A percentile compares a stretch with the other conserved stretches of the same genome.
Conservation (phyloP, 2,113 vertebrate species). For the Puma concolor region DNA sequence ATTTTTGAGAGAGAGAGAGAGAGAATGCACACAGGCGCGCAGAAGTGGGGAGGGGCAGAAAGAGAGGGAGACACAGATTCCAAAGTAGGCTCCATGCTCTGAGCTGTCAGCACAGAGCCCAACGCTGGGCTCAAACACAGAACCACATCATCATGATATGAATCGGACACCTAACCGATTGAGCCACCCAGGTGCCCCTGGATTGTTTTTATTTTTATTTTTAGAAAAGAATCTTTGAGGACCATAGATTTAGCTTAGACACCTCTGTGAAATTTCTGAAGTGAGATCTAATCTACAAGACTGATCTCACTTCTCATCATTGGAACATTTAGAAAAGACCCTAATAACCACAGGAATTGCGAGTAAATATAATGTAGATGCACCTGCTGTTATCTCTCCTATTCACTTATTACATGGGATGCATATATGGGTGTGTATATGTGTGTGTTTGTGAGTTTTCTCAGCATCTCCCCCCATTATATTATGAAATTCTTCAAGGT, state of each 20-base stretch:
- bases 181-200: no score
- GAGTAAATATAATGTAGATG: background rate
- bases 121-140: no score
- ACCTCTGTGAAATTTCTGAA: background rate
- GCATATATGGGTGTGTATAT: background rate
- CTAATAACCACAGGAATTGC: background rate
- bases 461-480: background rate
- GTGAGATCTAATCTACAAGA: background rate
- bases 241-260: background rate
- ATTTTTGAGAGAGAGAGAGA: no score
- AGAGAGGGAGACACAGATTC: no score
- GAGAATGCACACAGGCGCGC: no score
- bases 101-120: no score
- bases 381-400: background rate
- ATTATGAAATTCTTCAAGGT: background rate
- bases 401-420: background rate
- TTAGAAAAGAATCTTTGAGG: background rate
- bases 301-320: background rate
- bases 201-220: background rate
- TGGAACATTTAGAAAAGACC: background rate
- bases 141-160: no score
- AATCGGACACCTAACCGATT: no score
- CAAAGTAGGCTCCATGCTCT: no score
- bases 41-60: no score
- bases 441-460: background rate